Conservation (phyloP, 2,113 vertebrate genomes). For the Colaptes auratus region DNA sequence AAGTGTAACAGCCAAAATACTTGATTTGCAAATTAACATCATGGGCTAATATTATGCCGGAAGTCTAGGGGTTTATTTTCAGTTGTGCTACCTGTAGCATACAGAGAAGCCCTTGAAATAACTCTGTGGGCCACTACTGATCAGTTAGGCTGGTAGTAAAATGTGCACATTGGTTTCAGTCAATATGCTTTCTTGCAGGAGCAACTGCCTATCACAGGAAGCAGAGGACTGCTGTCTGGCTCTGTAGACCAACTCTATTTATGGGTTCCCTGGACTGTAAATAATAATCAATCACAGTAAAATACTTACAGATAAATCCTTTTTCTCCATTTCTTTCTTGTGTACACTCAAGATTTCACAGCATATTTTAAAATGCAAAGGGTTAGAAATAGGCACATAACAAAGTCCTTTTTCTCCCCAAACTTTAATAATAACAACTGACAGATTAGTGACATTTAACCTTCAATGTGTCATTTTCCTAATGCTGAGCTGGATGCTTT, state of each 20-base stretch:
- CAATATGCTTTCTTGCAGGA: neutral
- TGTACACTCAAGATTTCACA: neutral
- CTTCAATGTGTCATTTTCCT: constrained; percentile 31
- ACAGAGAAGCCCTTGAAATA: neutral
- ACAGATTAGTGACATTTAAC: constrained; percentile 13
- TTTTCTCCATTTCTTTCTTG: neutral
- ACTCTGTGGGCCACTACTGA: neutral
- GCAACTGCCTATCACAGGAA: neutral
- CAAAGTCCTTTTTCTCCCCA: neutral
- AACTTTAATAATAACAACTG: neutral
- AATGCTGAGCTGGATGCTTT: neutral
- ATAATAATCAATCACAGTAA: neutral
- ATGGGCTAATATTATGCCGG: neutral
- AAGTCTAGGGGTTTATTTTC: neutral
- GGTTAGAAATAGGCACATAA: neutral
- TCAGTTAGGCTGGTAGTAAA: neutral
- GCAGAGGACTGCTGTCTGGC: neutral
- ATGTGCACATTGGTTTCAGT: neutral
- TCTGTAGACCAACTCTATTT: neutral
- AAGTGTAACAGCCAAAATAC: neutral
- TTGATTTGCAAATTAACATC: neutral
- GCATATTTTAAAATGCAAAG: neutral
- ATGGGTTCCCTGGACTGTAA: neutral
- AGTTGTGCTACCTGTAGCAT: neutral
- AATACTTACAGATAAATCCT: neutral